Evolutionary conservation across 2,113 vertebrate genomes (phyloP).

Genomic region (Mionectes macconnelli): DNA sequence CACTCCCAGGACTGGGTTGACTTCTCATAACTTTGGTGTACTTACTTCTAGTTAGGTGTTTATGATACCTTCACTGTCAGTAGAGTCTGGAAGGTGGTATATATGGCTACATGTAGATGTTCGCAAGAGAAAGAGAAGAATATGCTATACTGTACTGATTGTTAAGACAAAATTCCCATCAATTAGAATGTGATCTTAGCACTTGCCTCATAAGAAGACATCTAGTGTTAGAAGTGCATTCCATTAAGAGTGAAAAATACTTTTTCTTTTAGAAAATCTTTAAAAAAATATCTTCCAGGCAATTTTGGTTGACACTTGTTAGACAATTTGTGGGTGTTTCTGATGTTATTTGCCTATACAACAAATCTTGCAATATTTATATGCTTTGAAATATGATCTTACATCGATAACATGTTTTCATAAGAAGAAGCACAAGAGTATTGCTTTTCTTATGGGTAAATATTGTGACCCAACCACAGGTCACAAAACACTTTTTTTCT

Average conservation of each 20-base stretch:
- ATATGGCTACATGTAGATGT: neutral
- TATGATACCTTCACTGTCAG: neutral
- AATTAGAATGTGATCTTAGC: neutral
- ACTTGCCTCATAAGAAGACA: neutral
- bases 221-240: neutral
- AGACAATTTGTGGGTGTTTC: neutral
- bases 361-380: neutral
- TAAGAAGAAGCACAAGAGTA: neutral
- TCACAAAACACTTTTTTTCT: neutral
- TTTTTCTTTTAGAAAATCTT: neutral
- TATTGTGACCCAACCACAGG: neutral
- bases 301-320: neutral
- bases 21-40: neutral
- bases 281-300: neutral
- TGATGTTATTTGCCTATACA: neutral
- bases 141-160: no score
- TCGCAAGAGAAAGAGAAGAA: neutral
- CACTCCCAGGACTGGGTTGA: neutral
- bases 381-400: neutral
- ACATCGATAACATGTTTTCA: neutral
- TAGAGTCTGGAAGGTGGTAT: neutral
- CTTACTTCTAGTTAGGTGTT: neutral
- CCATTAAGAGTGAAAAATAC: neutral
- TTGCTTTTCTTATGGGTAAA: neutral
- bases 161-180: neutral